These are phyloP conservation scores for Argynnis bischoffii DNA, from an alignment of 2,888 invertebrate species.

Conservation along the genomic window DNA sequence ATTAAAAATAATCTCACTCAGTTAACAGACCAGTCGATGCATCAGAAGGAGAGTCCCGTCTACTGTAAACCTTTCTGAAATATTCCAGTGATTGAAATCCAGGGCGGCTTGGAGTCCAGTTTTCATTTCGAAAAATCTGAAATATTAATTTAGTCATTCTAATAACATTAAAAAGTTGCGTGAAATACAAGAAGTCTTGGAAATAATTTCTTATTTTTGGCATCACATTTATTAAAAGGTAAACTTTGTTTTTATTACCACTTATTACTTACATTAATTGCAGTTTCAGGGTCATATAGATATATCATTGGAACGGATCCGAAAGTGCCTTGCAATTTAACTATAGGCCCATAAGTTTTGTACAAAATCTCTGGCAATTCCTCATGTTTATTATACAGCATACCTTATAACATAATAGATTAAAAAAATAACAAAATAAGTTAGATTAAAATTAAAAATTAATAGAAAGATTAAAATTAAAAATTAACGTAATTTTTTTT, in stretches of 20 bases:
- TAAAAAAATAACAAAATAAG: conserved; percentile 59
- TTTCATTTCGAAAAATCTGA: conserved; percentile 59
- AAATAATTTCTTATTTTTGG: too few species aligned
- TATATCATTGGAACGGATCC: conserved; percentile 49
- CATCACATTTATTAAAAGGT: too few species aligned
- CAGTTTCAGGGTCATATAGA: conserved; percentile 53
- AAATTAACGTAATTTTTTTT: too few species aligned
- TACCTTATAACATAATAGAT: conserved; percentile 7
- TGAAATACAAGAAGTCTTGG: background rate
- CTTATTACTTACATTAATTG: conserved; percentile 3
- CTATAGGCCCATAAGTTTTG: conserved; percentile 55
- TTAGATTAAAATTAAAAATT: background rate
- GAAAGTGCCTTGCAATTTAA: conserved; percentile 48
- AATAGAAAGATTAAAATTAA: background rate
- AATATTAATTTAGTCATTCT: conserved; percentile 17
- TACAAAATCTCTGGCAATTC: conserved; percentile 43
- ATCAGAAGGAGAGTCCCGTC: conserved; percentile 41
- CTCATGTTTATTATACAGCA: conserved; percentile 22
- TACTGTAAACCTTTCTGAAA: conserved; percentile 50
- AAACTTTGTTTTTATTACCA: too few species aligned
- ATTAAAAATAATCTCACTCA: conserved; percentile 25
- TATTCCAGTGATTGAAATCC: conserved; percentile 57
- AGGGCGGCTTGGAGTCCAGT: conserved; percentile 53
- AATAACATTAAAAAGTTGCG: background rate
- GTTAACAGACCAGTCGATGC: conserved; percentile 42